Evolutionary conservation across 2,888 invertebrate species (phyloP), one percentile per base, ranked within the genome.

Genomic region (Periphyllus acericola): DNA sequence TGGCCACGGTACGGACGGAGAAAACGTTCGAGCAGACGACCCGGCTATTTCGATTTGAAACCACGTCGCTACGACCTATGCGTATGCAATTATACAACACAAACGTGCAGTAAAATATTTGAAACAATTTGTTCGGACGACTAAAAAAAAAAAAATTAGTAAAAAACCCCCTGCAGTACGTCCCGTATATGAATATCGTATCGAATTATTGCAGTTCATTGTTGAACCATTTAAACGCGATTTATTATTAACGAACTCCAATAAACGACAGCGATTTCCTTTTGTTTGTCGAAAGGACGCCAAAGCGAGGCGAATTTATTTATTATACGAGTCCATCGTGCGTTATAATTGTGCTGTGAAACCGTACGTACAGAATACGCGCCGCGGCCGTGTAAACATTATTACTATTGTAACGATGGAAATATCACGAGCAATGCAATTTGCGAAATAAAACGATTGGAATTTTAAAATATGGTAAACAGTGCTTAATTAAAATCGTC

Each of bases 401-500:
- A 66, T 66, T 29, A 34, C 55, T 55, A 55, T 34, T 32, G 25
- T 78, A 55, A 78, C 34, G 29, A 78, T 78, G 1, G 52, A 78
- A 55, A 55, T 78, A 78, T 78, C 32, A 55, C 34, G 78, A 78
- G 34, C 1, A 55, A 34, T 14, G 21, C 55, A 21, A 40, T 32
- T n/a, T 40, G 40, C 29, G 21, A 36, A 71, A 52, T 52, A 72
- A 72, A 46, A 32, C 52, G 21, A 52, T 82, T 46, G 46, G 46
- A 82, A 82, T 82, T 82, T 46, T 82, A 82, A 82, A 82, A 68
- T 32, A 46, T 32, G 71, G 46, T 21, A 29, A 81, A 68, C 36
- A 36, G 21, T 14, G 17, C 34, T 52, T 21, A 32, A 46, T 81
- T 52, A 52, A 82, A 82, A 82, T 52, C 68, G 52, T 71, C n/a